Evolutionary conservation across 2,113 vertebrate species (phyloP).

Genomic region (Spea bombifrons): DNA sequence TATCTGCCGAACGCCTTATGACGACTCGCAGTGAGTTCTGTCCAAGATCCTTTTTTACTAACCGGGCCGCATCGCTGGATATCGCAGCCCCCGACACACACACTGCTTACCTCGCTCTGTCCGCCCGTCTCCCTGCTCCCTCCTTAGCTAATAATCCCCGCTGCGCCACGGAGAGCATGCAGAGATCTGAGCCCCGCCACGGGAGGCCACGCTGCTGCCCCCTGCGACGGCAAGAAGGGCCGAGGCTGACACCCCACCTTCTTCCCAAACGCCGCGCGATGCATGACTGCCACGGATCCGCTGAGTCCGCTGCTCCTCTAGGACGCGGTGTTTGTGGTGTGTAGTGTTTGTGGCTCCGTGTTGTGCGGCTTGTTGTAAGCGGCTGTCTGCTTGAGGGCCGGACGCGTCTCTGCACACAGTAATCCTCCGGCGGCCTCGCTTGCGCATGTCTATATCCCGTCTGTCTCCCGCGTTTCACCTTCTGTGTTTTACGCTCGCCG

Average conservation of each 20-base stretch:
- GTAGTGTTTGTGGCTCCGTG: background rate
- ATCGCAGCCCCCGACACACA: constrained; percentile 48
- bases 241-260: background rate
- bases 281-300: background rate
- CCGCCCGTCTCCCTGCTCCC: background rate
- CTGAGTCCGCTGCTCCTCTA: too few species aligned
- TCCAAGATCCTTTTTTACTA: constrained; percentile 76
- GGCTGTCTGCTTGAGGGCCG: background rate
- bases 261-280: background rate
- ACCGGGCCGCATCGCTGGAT: constrained; percentile 72
- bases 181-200: background rate
- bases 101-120: constrained; percentile 1
- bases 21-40: constrained; percentile 84
- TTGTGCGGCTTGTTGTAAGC: background rate
- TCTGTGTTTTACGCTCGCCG: constrained; percentile 52
- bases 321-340: too few species aligned
- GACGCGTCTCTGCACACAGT: too few species aligned
- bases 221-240: background rate
- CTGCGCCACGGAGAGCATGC: constrained; percentile 21
- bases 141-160: background rate
- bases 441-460: background rate
- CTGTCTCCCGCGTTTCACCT: constrained; percentile 37
- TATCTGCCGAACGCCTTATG: constrained; percentile 87
- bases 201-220: background rate
- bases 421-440: background rate